phyloP scores from a whole-genome alignment of 1,140 invertebrate species.

The Ceratosolen fusciceps region DNA sequence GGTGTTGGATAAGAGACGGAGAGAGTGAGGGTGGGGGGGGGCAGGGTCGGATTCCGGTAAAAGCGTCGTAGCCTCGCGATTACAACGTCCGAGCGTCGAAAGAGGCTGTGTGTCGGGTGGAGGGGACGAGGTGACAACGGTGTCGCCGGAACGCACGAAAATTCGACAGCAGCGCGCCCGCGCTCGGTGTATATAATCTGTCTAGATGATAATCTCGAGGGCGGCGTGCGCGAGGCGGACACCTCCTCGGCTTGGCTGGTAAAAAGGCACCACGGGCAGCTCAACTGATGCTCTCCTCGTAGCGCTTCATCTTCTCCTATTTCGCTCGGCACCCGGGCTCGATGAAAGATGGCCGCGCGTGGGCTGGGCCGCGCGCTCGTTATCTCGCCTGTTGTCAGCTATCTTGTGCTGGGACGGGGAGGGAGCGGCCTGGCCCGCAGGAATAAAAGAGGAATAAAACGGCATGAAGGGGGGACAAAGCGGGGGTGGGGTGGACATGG shows the following conservation, averaged over 20 bases:
- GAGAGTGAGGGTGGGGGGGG: neutral
- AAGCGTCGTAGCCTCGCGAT: no score
- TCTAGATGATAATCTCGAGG: conserved; percentile 10
- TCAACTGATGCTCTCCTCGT: conserved; percentile 4
- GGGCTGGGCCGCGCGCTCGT: neutral
- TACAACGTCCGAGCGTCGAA: no score
- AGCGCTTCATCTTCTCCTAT: conserved; percentile 26
- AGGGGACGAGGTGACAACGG: no score
- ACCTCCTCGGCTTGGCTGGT: neutral
- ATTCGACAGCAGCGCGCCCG: no score
- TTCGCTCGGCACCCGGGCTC: neutral
- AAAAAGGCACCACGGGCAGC: neutral
- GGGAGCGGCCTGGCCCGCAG: no score
- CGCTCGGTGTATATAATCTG: no score
- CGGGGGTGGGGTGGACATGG: no score
- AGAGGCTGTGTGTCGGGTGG: no score
- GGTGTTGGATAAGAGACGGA: neutral
- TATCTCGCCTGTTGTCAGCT: neutral
- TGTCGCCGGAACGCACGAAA: no score
- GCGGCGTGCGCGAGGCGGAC: neutral
- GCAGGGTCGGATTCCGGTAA: no score
- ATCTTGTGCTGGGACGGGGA: no score
- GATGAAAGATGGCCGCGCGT: conserved; percentile 12
- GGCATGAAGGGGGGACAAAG: neutral
- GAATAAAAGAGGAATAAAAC: no score